phyloP scores from a whole-genome alignment of 2,888 invertebrate genomes.

The Megalurothrips usitatus region DNA sequence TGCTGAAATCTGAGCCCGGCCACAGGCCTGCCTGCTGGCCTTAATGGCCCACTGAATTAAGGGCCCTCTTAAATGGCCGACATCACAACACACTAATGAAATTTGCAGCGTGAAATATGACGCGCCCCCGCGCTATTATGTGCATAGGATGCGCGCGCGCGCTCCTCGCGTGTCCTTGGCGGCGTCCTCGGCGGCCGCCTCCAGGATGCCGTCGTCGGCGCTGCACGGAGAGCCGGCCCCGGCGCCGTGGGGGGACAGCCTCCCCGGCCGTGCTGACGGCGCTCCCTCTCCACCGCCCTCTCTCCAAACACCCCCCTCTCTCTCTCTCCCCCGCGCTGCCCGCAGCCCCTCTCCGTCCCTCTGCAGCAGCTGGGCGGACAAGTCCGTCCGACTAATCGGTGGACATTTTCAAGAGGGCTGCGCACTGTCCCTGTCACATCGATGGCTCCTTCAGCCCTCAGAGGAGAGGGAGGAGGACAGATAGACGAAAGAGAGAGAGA shows the following conservation, averaged over 20 bases:
- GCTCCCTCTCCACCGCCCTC: too few relatives aligned
- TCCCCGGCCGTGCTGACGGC: too few relatives aligned
- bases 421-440: neutral
- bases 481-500: too few relatives aligned
- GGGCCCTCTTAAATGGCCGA: conserved; percentile 22
- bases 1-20: conserved; percentile 15
- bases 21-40: neutral
- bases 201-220: too few relatives aligned
- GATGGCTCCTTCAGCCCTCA: neutral
- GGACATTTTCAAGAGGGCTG: neutral
- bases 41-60: conserved; percentile 25
- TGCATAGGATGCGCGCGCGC: neutral
- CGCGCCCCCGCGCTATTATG: neutral
- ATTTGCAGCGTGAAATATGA: conserved; percentile 23
- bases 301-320: too few relatives aligned
- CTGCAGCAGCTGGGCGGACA: neutral
- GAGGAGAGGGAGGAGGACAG: too few relatives aligned
- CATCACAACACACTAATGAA: conserved; percentile 25
- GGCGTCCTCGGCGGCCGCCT: too few relatives aligned
- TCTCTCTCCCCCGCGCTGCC: too few relatives aligned
- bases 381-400: neutral
- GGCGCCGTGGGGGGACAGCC: too few relatives aligned
- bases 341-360: too few relatives aligned
- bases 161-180: too few relatives aligned
- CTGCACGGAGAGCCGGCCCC: too few relatives aligned